Percentiles rank a stretch among this genome's conserved stretches.
phyloP scores from a whole-genome alignment of 2,113 vertebrate genomes.

The Vicugna pacos region DNA sequence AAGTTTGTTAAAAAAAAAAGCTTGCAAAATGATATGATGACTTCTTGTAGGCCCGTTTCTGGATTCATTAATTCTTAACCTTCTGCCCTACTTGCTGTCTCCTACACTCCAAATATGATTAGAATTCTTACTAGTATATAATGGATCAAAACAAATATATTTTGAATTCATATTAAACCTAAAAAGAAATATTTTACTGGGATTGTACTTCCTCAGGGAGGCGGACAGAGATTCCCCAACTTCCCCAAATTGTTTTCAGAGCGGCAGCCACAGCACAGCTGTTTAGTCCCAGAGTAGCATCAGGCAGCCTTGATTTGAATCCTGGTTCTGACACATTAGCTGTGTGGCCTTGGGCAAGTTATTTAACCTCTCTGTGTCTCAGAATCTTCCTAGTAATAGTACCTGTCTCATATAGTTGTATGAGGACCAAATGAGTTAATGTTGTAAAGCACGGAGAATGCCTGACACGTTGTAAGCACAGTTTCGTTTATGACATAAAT shows the following conservation, averaged over 20 bases:
- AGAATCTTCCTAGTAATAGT: neutral
- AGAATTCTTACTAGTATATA: neutral
- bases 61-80: neutral
- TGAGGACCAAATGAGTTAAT: neutral
- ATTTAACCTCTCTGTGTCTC: neutral
- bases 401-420: neutral
- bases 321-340: neutral
- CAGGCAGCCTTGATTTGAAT: neutral
- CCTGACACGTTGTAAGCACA: neutral
- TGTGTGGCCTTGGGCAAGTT: neutral
- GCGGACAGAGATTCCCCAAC: neutral
- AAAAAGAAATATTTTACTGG: neutral
- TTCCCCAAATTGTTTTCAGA: neutral
- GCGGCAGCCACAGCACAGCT: neutral
- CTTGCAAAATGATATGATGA: neutral
- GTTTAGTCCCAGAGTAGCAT: neutral
- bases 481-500: neutral
- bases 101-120: neutral
- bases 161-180: neutral
- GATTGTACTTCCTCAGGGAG: neutral
- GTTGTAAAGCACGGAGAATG: neutral
- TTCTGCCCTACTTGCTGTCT: neutral
- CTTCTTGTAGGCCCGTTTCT: neutral
- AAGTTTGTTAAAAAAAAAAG: neutral
- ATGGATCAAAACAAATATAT: neutral